These are phyloP conservation scores for Muscidifurax raptorellus DNA, from an alignment of 1,140 invertebrate species.

Conservation along the genomic window DNA sequence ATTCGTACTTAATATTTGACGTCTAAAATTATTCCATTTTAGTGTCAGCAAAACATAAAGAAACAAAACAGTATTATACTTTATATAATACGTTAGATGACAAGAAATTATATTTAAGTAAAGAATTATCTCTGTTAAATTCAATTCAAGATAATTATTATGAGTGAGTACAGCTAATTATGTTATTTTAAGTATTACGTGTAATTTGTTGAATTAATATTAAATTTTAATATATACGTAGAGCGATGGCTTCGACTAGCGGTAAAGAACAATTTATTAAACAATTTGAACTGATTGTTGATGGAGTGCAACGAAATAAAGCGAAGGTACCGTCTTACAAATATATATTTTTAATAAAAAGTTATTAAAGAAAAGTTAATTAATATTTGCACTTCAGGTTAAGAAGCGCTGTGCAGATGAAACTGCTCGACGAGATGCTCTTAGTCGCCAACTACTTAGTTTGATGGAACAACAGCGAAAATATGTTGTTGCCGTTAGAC, in stretches of 20 bases:
- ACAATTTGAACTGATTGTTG: slow-evolving; percentile 91
- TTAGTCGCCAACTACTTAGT: slow-evolving; percentile 83
- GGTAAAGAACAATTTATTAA: slow-evolving; percentile 90
- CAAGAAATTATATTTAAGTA: slow-evolving; percentile 92
- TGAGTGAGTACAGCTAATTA: slow-evolving; percentile 79
- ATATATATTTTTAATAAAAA: background rate
- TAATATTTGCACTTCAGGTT: slow-evolving; percentile 63
- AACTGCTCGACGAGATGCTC: slow-evolving; percentile 82
- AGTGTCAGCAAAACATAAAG: slow-evolving; percentile 95
- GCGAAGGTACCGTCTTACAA: slow-evolving; percentile 78
- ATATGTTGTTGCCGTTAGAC: slow-evolving; percentile 90
- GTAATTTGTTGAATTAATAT: background rate
- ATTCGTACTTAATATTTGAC: background rate
- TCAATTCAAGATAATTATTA: slow-evolving; percentile 96
- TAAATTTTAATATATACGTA: slow-evolving; percentile 58
- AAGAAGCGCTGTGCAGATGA: slow-evolving; percentile 80
- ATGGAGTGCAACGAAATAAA: slow-evolving; percentile 88
- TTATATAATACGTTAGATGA: slow-evolving; percentile 97
- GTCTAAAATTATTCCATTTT: slow-evolving; percentile 63
- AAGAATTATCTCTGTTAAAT: slow-evolving; percentile 93
- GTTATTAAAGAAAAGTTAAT: background rate
- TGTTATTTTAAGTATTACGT: slow-evolving; percentile 36
- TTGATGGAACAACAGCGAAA: slow-evolving; percentile 88
- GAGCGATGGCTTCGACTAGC: slow-evolving; percentile 82
- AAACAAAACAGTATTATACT: slow-evolving; percentile 98